A percentile compares a stretch with the other conserved stretches of the same genome.
Evolutionary conservation across 2,113 vertebrate genomes (phyloP).

Genomic region (Brachionichthys hirsutus): DNA sequence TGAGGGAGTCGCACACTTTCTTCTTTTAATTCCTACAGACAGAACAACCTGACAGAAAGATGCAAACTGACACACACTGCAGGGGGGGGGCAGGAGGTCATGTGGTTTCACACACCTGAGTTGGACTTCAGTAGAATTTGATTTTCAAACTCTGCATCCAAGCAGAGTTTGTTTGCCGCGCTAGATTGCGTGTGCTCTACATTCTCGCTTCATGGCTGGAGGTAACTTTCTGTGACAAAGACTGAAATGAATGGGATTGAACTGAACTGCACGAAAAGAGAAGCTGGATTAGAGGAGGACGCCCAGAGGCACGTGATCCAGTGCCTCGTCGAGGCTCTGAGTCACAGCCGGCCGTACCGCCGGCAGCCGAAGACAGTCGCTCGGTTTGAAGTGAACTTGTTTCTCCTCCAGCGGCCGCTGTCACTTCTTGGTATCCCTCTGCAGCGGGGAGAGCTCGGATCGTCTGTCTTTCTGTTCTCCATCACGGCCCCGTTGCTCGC

Average conservation of each 20-base stretch:
- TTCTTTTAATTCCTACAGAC: slow-evolving; percentile 41
- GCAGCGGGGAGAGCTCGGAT: slow-evolving; percentile 54
- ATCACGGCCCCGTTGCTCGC: slow-evolving; percentile 50
- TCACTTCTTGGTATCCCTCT: slow-evolving; percentile 64
- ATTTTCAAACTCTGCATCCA: too few relatives aligned
- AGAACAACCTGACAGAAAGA: slow-evolving; percentile 47
- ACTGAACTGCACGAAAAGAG: slow-evolving; percentile 20
- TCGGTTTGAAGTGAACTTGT: slow-evolving; percentile 74
- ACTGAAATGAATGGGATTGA: slow-evolving; percentile 59
- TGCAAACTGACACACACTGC: slow-evolving; percentile 55
- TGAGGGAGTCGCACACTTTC: slow-evolving; percentile 5
- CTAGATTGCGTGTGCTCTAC: slow-evolving; percentile 12
- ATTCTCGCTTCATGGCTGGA: slow-evolving; percentile 20
- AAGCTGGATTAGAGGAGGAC: slow-evolving; percentile 36
- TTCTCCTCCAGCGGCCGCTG: slow-evolving; percentile 67
- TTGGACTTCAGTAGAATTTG: background rate
- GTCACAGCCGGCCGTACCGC: slow-evolving; percentile 64
- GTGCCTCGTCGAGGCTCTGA: slow-evolving; percentile 55
- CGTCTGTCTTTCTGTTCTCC: slow-evolving; percentile 65
- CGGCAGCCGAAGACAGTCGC: slow-evolving; percentile 65
- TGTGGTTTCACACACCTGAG: slow-evolving; percentile 14
- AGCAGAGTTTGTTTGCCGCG: background rate
- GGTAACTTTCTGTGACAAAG: slow-evolving; percentile 56
- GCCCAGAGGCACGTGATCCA: slow-evolving; percentile 52
- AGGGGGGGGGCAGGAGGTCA: slow-evolving; percentile 37